Percentiles rank a stretch among this genome's conserved stretches.
Evolutionary conservation across 1,140 invertebrate genomes (phyloP).

Genomic region (Cataglyphis hispanica): DNA sequence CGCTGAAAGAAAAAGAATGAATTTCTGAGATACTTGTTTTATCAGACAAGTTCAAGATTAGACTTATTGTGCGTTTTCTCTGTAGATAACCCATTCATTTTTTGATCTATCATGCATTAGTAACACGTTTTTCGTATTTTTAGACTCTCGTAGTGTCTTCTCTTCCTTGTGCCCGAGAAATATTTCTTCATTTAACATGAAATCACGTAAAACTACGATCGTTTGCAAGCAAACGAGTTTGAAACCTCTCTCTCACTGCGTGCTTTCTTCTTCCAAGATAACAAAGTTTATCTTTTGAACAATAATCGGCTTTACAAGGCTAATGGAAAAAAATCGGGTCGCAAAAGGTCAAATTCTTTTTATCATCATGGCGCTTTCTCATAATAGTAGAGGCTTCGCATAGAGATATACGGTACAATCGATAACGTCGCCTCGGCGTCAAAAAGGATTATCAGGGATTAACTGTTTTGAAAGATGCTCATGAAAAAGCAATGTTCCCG

Average conservation of each 20-base stretch:
- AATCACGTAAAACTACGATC: background rate
- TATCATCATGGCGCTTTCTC: background rate
- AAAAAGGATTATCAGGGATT: slow-evolving; percentile 40
- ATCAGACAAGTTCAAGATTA: background rate
- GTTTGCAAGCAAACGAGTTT: slow-evolving; percentile 14
- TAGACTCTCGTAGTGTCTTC: background rate
- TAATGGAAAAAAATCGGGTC: background rate
- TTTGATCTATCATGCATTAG: background rate
- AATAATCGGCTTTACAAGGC: slow-evolving; percentile 15
- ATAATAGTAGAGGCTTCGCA: background rate
- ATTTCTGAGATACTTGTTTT: slow-evolving; percentile 7
- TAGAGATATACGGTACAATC: slow-evolving; percentile 18
- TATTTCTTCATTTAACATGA: slow-evolving; percentile 8
- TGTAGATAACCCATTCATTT: background rate
- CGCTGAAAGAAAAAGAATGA: background rate
- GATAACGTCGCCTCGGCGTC: slow-evolving; percentile 8
- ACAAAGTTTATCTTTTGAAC: slow-evolving; percentile 31
- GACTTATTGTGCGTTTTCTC: slow-evolving; percentile 17
- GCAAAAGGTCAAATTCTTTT: slow-evolving; percentile 8
- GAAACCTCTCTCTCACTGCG: background rate
- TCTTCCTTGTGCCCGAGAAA: background rate
- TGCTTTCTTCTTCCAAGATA: slow-evolving; percentile 16
- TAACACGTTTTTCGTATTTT: background rate
- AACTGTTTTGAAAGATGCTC: slow-evolving; percentile 18
- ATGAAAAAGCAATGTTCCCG: slow-evolving; percentile 32